Percentiles rank a stretch among this genome's conserved stretches.
phyloP scores from a whole-genome alignment of 2,888 invertebrate species.

The Tenthredo distinguenda region DNA sequence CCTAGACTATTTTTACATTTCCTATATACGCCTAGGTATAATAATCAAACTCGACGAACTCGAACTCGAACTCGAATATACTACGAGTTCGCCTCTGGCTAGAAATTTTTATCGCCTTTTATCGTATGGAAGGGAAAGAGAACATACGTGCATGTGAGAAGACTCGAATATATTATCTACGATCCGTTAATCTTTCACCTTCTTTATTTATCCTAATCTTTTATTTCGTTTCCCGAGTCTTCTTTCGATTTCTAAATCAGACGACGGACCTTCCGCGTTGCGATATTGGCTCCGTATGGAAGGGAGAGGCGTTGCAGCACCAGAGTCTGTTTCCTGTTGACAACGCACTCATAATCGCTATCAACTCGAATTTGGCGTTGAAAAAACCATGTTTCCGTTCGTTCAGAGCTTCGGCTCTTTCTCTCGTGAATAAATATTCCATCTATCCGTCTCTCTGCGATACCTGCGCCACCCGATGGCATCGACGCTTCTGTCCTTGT shows the following conservation, averaged over 20 bases:
- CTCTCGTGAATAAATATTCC: too few species aligned
- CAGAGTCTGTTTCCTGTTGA: constrained; percentile 38
- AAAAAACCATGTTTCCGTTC: neutral
- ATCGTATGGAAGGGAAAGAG: too few species aligned
- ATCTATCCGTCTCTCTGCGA: too few species aligned
- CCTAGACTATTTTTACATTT: constrained; percentile 58
- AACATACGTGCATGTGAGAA: too few species aligned
- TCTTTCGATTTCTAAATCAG: neutral
- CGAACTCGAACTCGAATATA: neutral
- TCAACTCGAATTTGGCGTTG: neutral
- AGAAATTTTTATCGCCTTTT: neutral
- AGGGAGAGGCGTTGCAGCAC: neutral
- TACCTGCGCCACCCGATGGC: too few species aligned
- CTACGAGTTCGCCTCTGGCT: neutral
- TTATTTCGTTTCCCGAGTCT: neutral
- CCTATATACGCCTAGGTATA: neutral
- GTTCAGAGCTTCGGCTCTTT: neutral
- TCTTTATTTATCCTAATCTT: too few species aligned
- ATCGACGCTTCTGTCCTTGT: too few species aligned
- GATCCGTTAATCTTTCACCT: too few species aligned
- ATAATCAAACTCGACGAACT: neutral
- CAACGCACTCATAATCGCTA: neutral
- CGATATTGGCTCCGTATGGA: neutral
- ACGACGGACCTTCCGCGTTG: neutral
- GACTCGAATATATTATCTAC: too few species aligned